Evolutionary conservation across 2,888 invertebrate genomes (phyloP), one percentile per base, ranked within the genome.

Genomic region (Patella pellucida): DNA sequence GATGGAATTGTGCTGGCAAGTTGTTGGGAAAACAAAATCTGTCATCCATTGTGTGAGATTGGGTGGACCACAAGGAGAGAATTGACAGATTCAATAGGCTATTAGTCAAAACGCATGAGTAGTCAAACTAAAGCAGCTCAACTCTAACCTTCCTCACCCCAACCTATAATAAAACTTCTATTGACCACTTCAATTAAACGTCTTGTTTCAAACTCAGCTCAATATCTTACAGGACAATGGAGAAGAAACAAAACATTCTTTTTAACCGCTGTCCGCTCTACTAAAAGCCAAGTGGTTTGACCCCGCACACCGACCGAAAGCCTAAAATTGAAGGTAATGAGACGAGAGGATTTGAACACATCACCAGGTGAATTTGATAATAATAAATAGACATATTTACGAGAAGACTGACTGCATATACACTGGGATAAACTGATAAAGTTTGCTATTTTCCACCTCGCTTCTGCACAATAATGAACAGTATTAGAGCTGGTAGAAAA

Each of bases 51-150:
- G 69, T 62, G 68, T 62, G 70, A 51, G 54, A 50, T 41, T 69
- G 62, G 69, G 68, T 51, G 71, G 52, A 56, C 62, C 23, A 68
- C 71, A 75, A 72, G 71, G 71, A 52, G 51, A 52, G 67, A 68
- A 67, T 74, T 78, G 78, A 76, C 76, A 72, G 74, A 19, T 41
- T 76, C 76, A 78, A 78, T 75, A 72, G 74, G 62, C 74, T 76
- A 78, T 78, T 76, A 78, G 73, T 78, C 74, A 74, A 68, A 62
- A 12, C 19, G 62, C 62, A 23, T 19, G 41, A 69, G 56, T 68
- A 69, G 52, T 27, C 41, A 72, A 41, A 69, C 69, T 9, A 12
- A 16, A 14, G 56, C 56, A 50, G 54, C 74, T 72, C 69, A 70
- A 52, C 31, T 69, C 69, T 68, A n/a, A 68, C 75, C 69, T 71